phyloP scores from a whole-genome alignment of 2,113 vertebrate genomes.

The Corythaixoides concolor region DNA sequence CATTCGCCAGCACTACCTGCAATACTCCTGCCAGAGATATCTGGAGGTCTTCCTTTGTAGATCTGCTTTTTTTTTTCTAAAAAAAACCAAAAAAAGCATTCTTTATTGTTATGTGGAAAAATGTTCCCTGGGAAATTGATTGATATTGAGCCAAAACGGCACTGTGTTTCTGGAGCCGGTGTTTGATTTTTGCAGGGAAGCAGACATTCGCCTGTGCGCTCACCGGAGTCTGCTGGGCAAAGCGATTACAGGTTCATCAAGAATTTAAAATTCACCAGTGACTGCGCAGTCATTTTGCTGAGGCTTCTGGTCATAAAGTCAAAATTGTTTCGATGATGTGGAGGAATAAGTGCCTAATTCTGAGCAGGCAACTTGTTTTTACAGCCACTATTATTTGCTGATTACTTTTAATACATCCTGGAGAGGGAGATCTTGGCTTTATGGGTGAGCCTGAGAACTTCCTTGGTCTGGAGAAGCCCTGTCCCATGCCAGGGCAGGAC shows the following conservation, averaged over 20 bases:
- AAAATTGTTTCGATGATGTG: neutral
- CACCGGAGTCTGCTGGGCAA: neutral
- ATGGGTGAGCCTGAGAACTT: too few relatives aligned
- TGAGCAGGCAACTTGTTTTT: neutral
- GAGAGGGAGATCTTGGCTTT: neutral
- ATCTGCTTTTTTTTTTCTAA: neutral
- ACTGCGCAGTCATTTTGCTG: neutral
- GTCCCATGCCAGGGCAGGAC: neutral
- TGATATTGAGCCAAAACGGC: neutral
- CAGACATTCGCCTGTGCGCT: neutral
- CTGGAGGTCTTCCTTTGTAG: neutral
- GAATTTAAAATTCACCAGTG: slow-evolving; percentile 22
- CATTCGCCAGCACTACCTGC: neutral
- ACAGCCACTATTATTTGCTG: neutral
- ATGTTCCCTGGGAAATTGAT: neutral
- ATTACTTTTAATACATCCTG: neutral
- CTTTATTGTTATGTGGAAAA: neutral
- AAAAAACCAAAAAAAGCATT: neutral
- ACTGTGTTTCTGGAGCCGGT: neutral
- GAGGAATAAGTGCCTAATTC: neutral
- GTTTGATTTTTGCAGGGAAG: neutral
- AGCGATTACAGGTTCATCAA: slow-evolving; percentile 22
- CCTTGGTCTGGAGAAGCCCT: neutral
- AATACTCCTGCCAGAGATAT: neutral
- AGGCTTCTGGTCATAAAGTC: neutral